These are phyloP conservation scores for Elaeidobius kamerunicus DNA, from an alignment of 2,888 invertebrate genomes.

Conservation along the genomic window DNA sequence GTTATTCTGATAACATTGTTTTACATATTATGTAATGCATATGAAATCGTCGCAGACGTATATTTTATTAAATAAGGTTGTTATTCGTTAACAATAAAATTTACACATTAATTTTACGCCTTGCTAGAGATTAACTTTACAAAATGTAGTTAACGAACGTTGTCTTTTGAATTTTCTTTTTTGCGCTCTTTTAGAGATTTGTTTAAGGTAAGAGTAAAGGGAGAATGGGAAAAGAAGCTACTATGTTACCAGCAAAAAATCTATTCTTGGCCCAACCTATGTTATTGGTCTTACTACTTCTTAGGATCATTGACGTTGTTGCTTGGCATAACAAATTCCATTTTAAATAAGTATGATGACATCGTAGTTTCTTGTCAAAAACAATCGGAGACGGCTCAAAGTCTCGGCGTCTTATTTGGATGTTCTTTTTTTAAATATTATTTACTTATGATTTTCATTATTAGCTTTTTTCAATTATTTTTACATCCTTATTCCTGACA, in stretches of 20 bases:
- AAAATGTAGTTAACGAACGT: slow-evolving; percentile 16
- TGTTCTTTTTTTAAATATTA: slow-evolving; percentile 15
- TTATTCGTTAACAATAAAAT: slow-evolving; percentile 19
- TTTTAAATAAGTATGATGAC: too few species aligned
- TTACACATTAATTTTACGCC: slow-evolving; percentile 1
- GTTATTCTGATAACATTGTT: slow-evolving; percentile 26
- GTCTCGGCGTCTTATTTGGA: slow-evolving; percentile 43
- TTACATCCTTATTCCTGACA: slow-evolving; percentile 33
- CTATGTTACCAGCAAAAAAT: slow-evolving; percentile 39
- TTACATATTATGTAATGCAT: slow-evolving; percentile 1
- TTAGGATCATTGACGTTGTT: slow-evolving; percentile 24
- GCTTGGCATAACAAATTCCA: too few species aligned
- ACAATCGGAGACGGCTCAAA: slow-evolving; percentile 44
- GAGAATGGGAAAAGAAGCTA: slow-evolving; percentile 46
- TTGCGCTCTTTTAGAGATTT: slow-evolving; percentile 28
- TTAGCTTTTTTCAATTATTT: slow-evolving; percentile 41
- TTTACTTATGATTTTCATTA: slow-evolving; percentile 25
- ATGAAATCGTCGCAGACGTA: not conserved
- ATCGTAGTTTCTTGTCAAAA: slow-evolving; percentile 1
- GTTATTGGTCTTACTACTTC: slow-evolving; percentile 33
- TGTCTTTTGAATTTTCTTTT: slow-evolving; percentile 5
- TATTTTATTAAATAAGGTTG: slow-evolving; percentile 6
- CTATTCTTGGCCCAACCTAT: not conserved
- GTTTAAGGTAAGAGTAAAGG: slow-evolving; percentile 48
- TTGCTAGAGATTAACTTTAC: slow-evolving; percentile 7